Conservation (phyloP, 2,888 invertebrate genomes). For the Clivina fossor region DNA sequence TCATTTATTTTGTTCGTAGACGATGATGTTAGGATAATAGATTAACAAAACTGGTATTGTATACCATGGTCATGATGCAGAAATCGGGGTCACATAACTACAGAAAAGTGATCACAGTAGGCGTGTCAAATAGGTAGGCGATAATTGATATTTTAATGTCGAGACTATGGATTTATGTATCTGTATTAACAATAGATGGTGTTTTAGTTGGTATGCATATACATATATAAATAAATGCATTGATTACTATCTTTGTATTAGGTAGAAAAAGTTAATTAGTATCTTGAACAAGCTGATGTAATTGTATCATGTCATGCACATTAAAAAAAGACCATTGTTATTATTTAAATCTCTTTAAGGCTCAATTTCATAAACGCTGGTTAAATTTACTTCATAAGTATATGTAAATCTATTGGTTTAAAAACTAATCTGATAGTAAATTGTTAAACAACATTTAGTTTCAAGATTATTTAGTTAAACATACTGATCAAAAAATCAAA, state of each 20-base stretch:
- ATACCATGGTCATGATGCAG: no score
- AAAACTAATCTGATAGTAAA: no score
- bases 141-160: slow-evolving; percentile 5
- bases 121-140: slow-evolving; percentile 5
- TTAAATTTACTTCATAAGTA: no score
- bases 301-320: not conserved
- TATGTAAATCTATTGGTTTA: no score
- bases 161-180: not conserved
- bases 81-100: not conserved
- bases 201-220: not conserved
- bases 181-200: not conserved
- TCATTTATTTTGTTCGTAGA: no score
- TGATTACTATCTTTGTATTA: not conserved
- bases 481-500: no score
- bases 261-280: not conserved
- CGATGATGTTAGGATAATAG: no score
- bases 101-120: not conserved
- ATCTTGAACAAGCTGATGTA: not conserved
- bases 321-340: not conserved
- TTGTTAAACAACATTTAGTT: no score
- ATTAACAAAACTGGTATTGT: no score
- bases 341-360: no score
- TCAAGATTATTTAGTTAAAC: no score
- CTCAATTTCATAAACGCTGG: no score
- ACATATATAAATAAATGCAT: not conserved